Base-by-base conservation (phyloP, 1,140 invertebrate genomes). In the Listronotus oregonensis region DNA sequence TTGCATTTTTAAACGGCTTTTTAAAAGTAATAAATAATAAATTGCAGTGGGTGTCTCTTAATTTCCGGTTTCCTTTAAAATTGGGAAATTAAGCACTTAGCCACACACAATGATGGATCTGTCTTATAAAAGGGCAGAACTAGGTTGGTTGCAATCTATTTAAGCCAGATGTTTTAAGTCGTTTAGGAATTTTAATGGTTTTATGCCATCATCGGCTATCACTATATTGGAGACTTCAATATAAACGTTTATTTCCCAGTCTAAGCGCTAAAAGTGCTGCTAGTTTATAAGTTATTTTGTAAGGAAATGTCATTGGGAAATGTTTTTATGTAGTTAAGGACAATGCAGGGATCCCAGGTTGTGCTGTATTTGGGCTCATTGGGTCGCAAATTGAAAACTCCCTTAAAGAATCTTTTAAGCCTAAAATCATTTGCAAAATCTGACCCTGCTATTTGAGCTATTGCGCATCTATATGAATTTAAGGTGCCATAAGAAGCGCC, bases 401-500 rank as follows among this genome's bases (percentile, higher is more conserved):
- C 51, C 44, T 63, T 63, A 56, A 63, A 63, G 55, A 52, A 62
- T 15, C 61, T 10, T 55, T 49, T 63, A 44, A 44, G 12, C 14
- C 15, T 12, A 54, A 27, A 10, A 18, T 40, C 59, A 9, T 37
- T 11, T 11, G 18, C 10, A 39, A 54, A 11, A 18, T 31, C 34
- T n/a, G 14, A n/a, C 7, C 11, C 11, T 17, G 27, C 11, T 42
- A 63, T 55, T 14, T 27, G 39, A 55, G 11, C 51, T 46, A 63
- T 10, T 10, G 40, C 50, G 1, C 27, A 47, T 46, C 61, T 42
- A 27, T 42, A 44, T 12, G 42, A 43, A 44, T 56, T 63, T 18
- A 63, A 15, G n/a, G 61, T 43, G 8, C 50, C 21, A 21, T 56
- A 63, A 31, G 61, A 56, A 44, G 12, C 15, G 4, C 50, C 61